Base-by-base conservation (phyloP, 2,888 invertebrate species). In the Isotomurus palustris region DNA sequence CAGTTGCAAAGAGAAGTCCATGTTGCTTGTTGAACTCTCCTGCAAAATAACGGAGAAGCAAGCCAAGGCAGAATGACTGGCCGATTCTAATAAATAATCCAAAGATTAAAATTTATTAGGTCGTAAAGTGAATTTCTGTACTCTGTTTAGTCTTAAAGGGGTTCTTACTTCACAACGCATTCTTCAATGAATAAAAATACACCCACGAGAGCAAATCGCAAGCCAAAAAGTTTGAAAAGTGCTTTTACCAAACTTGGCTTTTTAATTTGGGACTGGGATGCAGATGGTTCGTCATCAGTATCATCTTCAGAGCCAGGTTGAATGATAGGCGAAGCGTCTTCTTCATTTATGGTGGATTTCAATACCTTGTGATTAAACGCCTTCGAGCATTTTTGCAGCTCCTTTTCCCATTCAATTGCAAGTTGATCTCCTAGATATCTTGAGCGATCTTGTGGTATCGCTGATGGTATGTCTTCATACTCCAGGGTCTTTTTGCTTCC, bases 1-100 rank as follows among this genome's bases (percentile, higher is more conserved):
- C 56, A 14, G 19, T 24, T 1, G 56, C 56, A 43, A 56, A 56
- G n/a, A 56, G 21, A 43, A 45, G 51, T n/a, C 56, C 56, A 6
- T 35, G n/a, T 1, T 10, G 10, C 24, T n/a, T 32, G 1, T 44
- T 35, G 43, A 24, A 56, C 1, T 44, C 56, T 24, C 51, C 51
- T n/a, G 27, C 19, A 32, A 56, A 45, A 5, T 56, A 51, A 19
- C 51, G 43, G 12, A 51, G 44, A n/a, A 56, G 43, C 5, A 48
- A 47, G 12, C 56, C 56, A 22, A 51, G 44, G 19, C 47, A 51
- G n/a, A 56, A 22, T 3, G 56, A 45, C 21, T 56, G 51, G 3
- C 21, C 17, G 21, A 56, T 50, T 27, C 56, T 50, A 6, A 14
- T 8, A 14, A 12, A 17, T 10, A 32, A 22, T 43, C 10, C 21